These are phyloP conservation scores for Bothrops jararaca DNA, from an alignment of 2,113 vertebrate genomes.

Conservation along the genomic window DNA sequence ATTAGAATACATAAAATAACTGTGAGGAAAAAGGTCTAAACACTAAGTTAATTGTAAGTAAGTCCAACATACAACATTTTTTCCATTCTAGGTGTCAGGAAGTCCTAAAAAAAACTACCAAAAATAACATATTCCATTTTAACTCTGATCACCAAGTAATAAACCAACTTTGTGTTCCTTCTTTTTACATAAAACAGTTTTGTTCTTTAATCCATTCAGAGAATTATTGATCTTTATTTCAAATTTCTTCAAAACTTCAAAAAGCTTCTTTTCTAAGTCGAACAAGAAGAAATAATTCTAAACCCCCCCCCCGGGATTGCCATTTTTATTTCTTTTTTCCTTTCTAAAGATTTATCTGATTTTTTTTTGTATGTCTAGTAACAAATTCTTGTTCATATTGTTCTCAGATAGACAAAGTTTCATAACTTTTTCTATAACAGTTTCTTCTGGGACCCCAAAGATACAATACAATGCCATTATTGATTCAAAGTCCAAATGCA, in stretches of 20 bases:
- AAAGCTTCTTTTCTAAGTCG: background rate
- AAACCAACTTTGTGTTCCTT: background rate
- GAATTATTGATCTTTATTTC: background rate
- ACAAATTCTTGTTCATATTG: background rate
- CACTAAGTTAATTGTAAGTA: background rate
- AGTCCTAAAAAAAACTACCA: background rate
- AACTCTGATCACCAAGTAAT: background rate
- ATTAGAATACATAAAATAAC: background rate
- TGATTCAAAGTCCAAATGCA: too few relatives aligned
- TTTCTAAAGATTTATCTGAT: background rate
- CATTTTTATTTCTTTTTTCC: background rate
- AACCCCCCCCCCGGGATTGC: background rate
- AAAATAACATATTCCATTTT: background rate
- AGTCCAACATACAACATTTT: background rate
- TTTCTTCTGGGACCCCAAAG: background rate
- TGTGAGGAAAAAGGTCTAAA: background rate
- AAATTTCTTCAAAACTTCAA: background rate
- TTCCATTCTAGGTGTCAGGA: background rate
- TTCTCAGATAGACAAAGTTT: background rate
- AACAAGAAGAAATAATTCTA: background rate
- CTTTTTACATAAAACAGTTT: background rate
- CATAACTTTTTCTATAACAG: background rate
- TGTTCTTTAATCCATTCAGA: background rate
- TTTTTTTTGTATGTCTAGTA: background rate
- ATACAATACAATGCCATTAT: background rate